phyloP scores from a whole-genome alignment of 1,140 invertebrate genomes.

The Augochlora pura region DNA sequence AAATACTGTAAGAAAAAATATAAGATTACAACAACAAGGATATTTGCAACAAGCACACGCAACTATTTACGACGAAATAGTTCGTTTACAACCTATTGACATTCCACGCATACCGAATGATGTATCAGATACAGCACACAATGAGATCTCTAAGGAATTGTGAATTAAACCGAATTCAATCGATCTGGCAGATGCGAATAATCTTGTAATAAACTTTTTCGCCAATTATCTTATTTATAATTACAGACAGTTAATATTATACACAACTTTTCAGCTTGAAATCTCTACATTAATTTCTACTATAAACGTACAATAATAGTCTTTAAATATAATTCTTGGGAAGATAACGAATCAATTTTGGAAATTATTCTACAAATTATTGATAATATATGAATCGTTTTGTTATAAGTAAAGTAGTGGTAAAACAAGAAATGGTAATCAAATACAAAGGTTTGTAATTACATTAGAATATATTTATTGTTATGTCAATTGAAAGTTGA shows the following conservation, averaged over 20 bases:
- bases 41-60: conserved; percentile 58
- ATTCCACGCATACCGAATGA: background rate
- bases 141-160: background rate
- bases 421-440: background rate
- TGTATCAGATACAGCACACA: background rate
- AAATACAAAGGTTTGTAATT: conserved; percentile 7
- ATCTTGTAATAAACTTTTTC: background rate
- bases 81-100: conserved; percentile 37
- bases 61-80: conserved; percentile 59
- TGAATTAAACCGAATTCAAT: background rate
- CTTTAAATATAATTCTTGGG: background rate
- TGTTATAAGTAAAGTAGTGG: background rate
- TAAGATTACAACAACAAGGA: conserved; percentile 61
- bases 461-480: conserved; percentile 1
- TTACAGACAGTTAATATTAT: background rate
- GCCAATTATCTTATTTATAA: background rate
- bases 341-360: background rate
- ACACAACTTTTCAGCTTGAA: background rate
- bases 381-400: background rate
- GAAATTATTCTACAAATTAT: background rate
- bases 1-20: conserved; percentile 68
- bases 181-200: background rate
- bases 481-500: background rate
- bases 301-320: background rate
- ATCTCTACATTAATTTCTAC: background rate